These are phyloP conservation scores for Latheticus oryzae DNA, from an alignment of 2,888 invertebrate genomes.

Conservation along the genomic window DNA sequence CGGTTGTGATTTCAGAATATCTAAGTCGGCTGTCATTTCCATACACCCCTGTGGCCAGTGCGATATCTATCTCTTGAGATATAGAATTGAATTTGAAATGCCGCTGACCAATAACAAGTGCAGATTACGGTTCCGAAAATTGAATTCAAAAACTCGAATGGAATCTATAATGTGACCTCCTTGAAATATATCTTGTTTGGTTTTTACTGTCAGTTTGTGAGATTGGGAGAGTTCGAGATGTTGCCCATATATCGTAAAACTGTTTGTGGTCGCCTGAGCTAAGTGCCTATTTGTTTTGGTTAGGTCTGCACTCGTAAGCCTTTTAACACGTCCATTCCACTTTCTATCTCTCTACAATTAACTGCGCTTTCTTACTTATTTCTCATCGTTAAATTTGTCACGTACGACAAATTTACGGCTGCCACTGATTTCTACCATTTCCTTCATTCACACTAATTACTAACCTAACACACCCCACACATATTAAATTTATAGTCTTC, in stretches of 20 bases:
- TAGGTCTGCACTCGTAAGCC: conserved; percentile 56
- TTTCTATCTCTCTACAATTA: conserved; percentile 61
- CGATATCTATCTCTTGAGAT: conserved; percentile 64
- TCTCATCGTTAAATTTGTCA: conserved; percentile 42
- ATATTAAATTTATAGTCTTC: too few relatives aligned
- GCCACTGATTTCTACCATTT: too few relatives aligned
- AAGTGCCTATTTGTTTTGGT: conserved; percentile 66
- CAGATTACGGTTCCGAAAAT: conserved; percentile 66
- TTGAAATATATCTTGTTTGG: conserved; percentile 55
- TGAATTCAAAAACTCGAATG: conserved; percentile 67
- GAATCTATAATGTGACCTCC: conserved; percentile 64
- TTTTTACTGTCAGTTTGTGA: conserved; percentile 54
- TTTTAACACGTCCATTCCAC: conserved; percentile 64
- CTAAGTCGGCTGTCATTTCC: conserved; percentile 62
- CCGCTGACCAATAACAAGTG: conserved; percentile 66
- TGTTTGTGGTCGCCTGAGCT: conserved; percentile 63
- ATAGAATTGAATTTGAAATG: conserved; percentile 66
- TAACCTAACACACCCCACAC: too few relatives aligned
- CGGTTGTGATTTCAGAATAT: conserved; percentile 65
- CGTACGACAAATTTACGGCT: conserved; percentile 33
- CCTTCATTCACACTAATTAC: too few relatives aligned
- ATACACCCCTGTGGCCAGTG: conserved; percentile 62
- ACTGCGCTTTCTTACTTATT: conserved; percentile 45
- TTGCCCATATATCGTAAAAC: conserved; percentile 44
- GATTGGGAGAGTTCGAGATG: conserved; percentile 42